Evolutionary conservation across 2,888 invertebrate genomes (phyloP).

Genomic region (Tipula lateralis): DNA sequence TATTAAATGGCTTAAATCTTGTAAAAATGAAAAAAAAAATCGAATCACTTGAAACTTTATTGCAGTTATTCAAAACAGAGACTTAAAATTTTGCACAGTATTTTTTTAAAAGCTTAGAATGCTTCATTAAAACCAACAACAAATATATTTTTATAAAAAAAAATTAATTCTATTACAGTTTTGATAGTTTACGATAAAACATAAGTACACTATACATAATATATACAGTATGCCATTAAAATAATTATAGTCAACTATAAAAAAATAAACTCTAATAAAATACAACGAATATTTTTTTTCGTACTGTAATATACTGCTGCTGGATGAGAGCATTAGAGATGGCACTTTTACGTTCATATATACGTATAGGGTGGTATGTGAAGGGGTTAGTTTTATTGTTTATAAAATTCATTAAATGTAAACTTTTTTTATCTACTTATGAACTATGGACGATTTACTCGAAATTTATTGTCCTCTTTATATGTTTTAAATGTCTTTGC

Average conservation of each 20-base stretch:
- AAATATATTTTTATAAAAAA: not conserved
- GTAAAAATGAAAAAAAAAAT: too few species aligned
- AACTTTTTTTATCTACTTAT: not conserved
- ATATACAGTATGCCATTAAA: not conserved
- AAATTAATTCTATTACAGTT: not conserved
- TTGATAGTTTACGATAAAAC: not conserved
- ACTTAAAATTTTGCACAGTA: not conserved
- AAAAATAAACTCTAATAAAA: not conserved
- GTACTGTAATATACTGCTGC: not conserved
- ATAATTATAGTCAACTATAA: not conserved
- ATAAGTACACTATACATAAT: not conserved
- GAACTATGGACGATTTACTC: not conserved
- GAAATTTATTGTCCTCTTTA: not conserved
- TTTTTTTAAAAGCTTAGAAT: not conserved
- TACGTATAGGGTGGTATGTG: not conserved
- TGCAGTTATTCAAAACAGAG: not conserved
- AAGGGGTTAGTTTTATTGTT: constrained; percentile 1
- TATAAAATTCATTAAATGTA: not conserved
- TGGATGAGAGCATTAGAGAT: not conserved
- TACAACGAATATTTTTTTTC: not conserved
- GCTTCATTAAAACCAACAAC: not conserved
- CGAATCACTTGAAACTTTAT: not conserved
- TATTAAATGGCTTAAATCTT: too few species aligned
- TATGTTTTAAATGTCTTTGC: not conserved
- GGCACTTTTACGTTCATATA: not conserved